A percentile compares a stretch with the other conserved stretches of the same genome.
These are phyloP conservation scores for Hydropsyche tenuis DNA, from an alignment of 1,140 invertebrate genomes.

Conservation along the genomic window DNA sequence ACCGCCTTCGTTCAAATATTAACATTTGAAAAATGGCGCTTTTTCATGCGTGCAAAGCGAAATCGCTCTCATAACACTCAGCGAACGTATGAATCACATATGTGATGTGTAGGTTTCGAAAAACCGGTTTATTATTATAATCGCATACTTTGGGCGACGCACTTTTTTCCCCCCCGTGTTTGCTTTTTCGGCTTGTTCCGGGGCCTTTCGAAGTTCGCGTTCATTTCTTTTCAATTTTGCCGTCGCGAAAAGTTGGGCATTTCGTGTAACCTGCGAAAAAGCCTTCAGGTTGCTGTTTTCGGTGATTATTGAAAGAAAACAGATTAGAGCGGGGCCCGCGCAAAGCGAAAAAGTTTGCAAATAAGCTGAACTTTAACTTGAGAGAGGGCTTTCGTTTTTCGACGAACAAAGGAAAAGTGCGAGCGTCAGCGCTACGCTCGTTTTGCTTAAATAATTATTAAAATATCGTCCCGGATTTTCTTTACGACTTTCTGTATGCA, in stretches of 20 bases:
- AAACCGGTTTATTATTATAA: background rate
- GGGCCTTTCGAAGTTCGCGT: constrained; percentile 14
- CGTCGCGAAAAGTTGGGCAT: background rate
- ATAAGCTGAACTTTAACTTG: constrained; percentile 19
- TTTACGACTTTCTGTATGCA: background rate
- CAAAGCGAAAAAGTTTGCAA: constrained; percentile 26
- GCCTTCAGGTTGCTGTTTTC: constrained; percentile 25
- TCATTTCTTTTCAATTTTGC: constrained; percentile 18
- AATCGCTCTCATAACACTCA: no score
- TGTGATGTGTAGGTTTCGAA: background rate
- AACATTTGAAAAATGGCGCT: no score
- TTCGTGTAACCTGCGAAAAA: constrained; percentile 10
- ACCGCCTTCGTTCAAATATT: no score
- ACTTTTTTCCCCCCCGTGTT: background rate
- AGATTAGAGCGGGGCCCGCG: constrained; percentile 21
- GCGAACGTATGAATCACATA: background rate
- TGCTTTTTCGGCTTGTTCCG: background rate
- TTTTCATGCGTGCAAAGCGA: no score
- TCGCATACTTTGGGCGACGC: background rate
- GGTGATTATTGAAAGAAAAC: constrained; percentile 27
- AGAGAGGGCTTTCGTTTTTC: background rate
- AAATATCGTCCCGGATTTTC: background rate
- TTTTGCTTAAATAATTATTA: constrained; percentile 2
- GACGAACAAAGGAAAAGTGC: constrained; percentile 6
- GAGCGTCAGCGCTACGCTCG: background rate